A percentile compares a stretch with the other conserved stretches of the same genome.
Evolutionary conservation across 2,113 vertebrate genomes (phyloP).

Genomic region (Tricholaema leucomelas): DNA sequence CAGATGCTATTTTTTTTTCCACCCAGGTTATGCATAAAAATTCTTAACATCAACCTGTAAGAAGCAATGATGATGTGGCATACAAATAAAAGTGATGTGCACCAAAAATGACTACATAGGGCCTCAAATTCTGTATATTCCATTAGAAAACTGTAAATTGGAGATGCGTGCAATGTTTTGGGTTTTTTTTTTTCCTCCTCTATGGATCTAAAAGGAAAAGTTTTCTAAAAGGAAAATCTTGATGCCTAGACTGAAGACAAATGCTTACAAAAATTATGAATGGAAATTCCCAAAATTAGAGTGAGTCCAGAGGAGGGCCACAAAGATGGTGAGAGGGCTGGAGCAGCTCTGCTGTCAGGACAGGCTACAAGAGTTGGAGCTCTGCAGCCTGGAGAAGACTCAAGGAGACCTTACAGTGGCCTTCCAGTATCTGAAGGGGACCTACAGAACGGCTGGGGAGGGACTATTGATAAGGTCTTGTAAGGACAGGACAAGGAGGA

Average conservation of each 20-base stretch:
- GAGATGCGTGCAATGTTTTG: background rate
- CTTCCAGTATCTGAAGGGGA: too few species aligned
- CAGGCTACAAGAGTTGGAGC: too few species aligned
- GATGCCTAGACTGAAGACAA: background rate
- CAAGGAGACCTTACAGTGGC: too few species aligned
- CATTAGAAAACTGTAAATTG: background rate
- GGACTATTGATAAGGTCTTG: too few species aligned
- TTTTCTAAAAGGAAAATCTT: background rate
- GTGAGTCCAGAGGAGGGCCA: too few species aligned
- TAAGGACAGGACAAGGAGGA: too few species aligned
- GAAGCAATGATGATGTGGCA: background rate
- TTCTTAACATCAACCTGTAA: background rate
- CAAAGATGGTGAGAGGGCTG: too few species aligned
- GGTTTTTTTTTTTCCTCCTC: background rate
- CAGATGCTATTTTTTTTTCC: background rate
- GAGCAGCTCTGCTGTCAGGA: too few species aligned
- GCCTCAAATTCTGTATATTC: background rate
- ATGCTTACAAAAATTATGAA: background rate
- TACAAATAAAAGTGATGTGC: background rate
- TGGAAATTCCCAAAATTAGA: too few species aligned
- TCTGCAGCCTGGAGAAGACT: too few species aligned
- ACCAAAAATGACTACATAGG: background rate
- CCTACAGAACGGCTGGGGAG: too few species aligned
- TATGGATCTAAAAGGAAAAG: background rate
- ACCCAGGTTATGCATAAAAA: background rate